Base-by-base conservation (phyloP, 2,888 invertebrate species). In the Blera fallax region DNA sequence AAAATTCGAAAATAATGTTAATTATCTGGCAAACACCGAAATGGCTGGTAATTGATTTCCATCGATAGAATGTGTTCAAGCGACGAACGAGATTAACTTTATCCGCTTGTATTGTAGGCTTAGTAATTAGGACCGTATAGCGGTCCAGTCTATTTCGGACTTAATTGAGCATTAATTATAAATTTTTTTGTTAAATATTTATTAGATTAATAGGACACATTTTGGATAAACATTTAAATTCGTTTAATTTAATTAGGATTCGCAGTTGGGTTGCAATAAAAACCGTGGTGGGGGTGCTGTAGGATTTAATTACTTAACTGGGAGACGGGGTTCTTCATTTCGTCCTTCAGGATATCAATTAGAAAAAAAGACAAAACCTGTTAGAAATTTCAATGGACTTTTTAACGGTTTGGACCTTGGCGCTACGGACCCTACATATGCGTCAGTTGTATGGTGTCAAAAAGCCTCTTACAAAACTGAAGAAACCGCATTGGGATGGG, bases 21-120 rank as follows among this genome's bases (percentile, higher is more conserved):
- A 74, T 74, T 74, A 74, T 56, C 56, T 56, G 74, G 64, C 45
- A 74, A 74, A 65, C 62, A 73, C 45, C 45, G n/a, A 24, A 54
- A 45, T 56, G 52, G 62, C 27, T 34, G 62, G 43, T 65, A 74
- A 74, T 74, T 74, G 74, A 65, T 65, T 74, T 65, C 21, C 11
- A 64, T 40, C 34, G 45, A 48, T 16, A 11, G 34, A 45, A 21
- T 56, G 56, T 27, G 34, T 45, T 37, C 54, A 37, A 65, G 24
- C 54, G 40, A 32, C 62, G 3, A 34, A 54, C 21, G 54, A 18
- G 43, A 64, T 65, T 45, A 65, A 34, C 56, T 56, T 56, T 52
- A 64, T 54, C 32, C 11, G 64, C 1, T 16, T 43, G n/a, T 7
- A 32, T 16, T 43, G n/a, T 7, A 32, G 32, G 43, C 37, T 7